Evolutionary conservation across 2,797 vertebrate species (phyloP), one percentile per base, ranked within the genome.

Genomic region (Mallotus villosus): DNA sequence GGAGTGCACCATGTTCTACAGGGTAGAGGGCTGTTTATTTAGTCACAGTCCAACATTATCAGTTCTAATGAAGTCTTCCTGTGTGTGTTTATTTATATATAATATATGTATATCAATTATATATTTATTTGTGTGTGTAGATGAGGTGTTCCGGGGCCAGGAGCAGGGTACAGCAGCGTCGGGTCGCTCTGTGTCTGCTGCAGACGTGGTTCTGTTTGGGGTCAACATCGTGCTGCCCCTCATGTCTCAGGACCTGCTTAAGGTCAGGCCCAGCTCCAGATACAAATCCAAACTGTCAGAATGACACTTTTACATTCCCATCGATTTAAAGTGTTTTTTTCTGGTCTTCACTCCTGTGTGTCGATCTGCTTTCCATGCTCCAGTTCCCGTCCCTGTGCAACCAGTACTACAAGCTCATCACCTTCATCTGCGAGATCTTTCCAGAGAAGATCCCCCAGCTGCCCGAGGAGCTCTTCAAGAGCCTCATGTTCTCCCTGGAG

Each of bases 341-440:
- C 11, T 51, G 22, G 14, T 19, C 29, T 41, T 27, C 17, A 61
- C 49, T 22, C 2, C 32, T 4, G 16, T 25, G 19, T 14, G 19
- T 64, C 72, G 69, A 70, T 37, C 53, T 7, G 19, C 2, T 74
- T n/a, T 8, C 53, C 0, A 0, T 59, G 17, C 83, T 79, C 71
- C 92, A 99, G 97, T 99, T 99, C 91, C 98, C 98, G 58, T 98
- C 97, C 24, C 90, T 99, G 78, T 99, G 98, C 92, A 99, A 99
- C 92, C 97, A 99, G 73, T 99, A 99, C 90, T 99, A 99, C 93
- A 99, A 99, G 90, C 94, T 99, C 88, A 98, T 99, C 90, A 99
- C 98, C 72, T 99, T 99, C 94, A 99, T 99, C 90, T 99, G 98
- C 89, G 98, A 99, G 92, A 98, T 99, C 91, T 99, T 99, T 81